Base-by-base conservation (phyloP, 2,113 vertebrate genomes). In the Poeciliopsis occidentalis region DNA sequence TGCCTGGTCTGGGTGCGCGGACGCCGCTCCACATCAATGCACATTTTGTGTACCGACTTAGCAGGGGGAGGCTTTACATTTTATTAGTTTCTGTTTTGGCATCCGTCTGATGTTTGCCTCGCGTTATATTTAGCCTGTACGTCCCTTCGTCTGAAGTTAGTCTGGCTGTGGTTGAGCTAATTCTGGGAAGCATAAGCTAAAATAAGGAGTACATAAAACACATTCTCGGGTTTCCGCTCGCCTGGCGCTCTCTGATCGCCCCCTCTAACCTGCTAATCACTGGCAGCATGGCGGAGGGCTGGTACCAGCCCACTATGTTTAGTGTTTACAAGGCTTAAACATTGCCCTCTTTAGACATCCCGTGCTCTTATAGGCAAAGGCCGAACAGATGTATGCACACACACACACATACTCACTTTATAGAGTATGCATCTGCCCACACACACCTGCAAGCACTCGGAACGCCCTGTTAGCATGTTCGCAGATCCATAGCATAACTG, bases 241-340 rank as follows among this genome's bases (percentile, higher is more conserved):
- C 81, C 76, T n/a, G 81, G 76, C 61, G 71, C 75, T 69, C 81
- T 91, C 84, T 92, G 91, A 91, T 91, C 86, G 70, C 76, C 30
- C 62, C 76, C 86, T 82, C 78, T 85, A 84, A 89, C 77, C 82
- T 83, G 90, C 88, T 89, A 92, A 93, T 93, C 89, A 89, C 76
- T 88, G 85, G 89, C 83, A 84, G 82, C 80, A 26, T 12, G 71
- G 83, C 82, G 80, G 77, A 77, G 39, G 8, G 76, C 77, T 71
- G 84, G 79, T 84, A 80, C 44, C 82, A 69, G 84, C 82, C 71
- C 81, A 79, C 89, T 92, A 90, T 91, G 85, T 91, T 92, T 92
- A 93, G 88, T 90, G 90, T 91, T 93, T 93, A 92, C 81, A 80
- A 87, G 88, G 78, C 76, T 82, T 60, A 78, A 83, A 86, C 86